Conservation (phyloP, 2,888 invertebrate species). For the Agrochola lychnidis region DNA sequence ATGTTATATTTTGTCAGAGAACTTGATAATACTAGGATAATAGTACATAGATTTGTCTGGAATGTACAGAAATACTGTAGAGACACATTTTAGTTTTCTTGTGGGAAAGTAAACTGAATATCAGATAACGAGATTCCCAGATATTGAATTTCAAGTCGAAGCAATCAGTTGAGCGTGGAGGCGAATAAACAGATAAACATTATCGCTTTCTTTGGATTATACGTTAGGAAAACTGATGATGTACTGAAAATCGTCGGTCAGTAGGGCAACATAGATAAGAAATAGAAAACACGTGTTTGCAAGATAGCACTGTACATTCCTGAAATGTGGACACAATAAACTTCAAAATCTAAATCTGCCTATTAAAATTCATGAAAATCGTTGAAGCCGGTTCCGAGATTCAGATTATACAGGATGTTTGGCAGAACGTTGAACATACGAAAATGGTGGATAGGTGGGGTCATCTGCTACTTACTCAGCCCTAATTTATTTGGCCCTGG, state of each 20-base stretch:
- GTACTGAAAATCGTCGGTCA: constrained; percentile 48
- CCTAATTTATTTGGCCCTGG: too few relatives aligned
- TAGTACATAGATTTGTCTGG: constrained; percentile 15
- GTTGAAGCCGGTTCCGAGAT: too few relatives aligned
- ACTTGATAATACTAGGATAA: background rate
- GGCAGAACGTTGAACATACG: too few relatives aligned
- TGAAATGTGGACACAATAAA: constrained; percentile 32
- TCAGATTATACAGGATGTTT: too few relatives aligned
- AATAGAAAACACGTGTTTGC: constrained; percentile 42
- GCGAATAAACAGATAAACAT: constrained; percentile 62
- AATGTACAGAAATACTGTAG: constrained; percentile 40
- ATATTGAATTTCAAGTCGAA: constrained; percentile 71
- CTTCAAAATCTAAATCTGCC: background rate
- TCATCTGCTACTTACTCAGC: too few relatives aligned
- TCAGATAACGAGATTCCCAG: constrained; percentile 74
- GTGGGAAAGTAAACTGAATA: constrained; percentile 77
- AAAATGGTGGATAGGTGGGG: too few relatives aligned
- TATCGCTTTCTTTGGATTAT: constrained; percentile 50
- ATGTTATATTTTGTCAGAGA: background rate
- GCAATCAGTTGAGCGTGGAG: constrained; percentile 69
- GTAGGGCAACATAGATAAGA: constrained; percentile 62
- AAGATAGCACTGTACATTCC: constrained; percentile 33
- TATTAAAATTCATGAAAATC: too few relatives aligned
- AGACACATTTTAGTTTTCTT: constrained; percentile 69
- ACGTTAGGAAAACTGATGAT: constrained; percentile 33